Evolutionary conservation across 1,140 invertebrate species (phyloP), one percentile per base, ranked within the genome.

Genomic region (Brachionus plicatilis): DNA sequence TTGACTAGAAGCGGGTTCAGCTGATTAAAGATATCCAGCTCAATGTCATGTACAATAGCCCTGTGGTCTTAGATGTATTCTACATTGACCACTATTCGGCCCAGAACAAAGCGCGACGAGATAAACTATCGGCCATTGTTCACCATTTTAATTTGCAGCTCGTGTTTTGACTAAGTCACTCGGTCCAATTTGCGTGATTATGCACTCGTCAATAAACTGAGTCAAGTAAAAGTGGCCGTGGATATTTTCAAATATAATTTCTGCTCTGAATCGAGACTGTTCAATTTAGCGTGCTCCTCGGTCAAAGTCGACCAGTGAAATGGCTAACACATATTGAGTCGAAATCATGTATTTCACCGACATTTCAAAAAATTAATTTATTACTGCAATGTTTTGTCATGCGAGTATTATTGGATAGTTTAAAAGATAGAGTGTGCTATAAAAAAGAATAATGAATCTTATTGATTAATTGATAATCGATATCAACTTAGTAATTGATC

Each of bases 31-130:
- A 82, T 37, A 27, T 45, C 50, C n/a, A 82, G 79, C 29, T 82
- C 79, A 47, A 82, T 68, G 53, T 82, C 79, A 82, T 82, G 66
- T 20, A 82, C 79, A 37, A 82, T 82, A 1, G 79, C 56, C 20
- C 79, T 60, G 24, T 82, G 27, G 3, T 82, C 79, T 3, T 82
- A 66, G 7, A 82, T 29, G 37, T 82, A 56, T 9, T 82, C 43
- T 12, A 82, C 79, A 43, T 60, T 82, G 24, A 82, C 37, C 4
- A 82, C 11, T 29, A 82, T 14, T 82, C 33, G 29, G 20, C 79
- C 66, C n/a, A 65, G 20, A 41, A 56, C 79, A 65, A 24, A 82
- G 8, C 79, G 79, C 60, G 33, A 29, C 27, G 79, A 65, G 33
- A 43, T 82, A 29, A 14, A 12, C 43, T n/a, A n/a, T 76, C 72